Conservation (phyloP, 2,113 vertebrate genomes). For the Peromyscus polionotus region DNA sequence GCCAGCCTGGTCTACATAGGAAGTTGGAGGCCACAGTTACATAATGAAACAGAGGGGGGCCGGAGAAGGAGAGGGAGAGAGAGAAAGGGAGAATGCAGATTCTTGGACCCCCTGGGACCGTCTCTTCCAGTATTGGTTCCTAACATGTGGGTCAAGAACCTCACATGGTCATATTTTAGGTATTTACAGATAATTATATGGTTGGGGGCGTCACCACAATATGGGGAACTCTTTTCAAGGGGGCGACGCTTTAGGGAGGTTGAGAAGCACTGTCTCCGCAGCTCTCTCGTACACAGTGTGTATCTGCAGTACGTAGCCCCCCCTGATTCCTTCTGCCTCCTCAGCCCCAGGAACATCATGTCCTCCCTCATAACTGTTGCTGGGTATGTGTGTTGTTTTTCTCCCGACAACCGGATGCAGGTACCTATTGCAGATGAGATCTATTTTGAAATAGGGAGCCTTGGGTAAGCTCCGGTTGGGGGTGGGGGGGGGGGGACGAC, state of each 20-base stretch:
- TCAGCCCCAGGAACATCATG: neutral
- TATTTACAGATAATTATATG: neutral
- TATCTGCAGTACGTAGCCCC: fast-evolving
- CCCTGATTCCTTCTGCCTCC: neutral
- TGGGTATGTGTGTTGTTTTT: neutral
- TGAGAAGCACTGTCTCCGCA: neutral
- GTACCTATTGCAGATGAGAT: neutral
- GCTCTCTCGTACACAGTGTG: fast-evolving
- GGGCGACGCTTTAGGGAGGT: neutral
- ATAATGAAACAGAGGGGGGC: neutral
- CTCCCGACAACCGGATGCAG: neutral
- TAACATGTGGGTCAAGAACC: neutral
- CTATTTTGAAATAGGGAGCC: neutral
- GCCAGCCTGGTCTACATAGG: neutral
- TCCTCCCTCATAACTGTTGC: neutral
- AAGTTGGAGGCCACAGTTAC: neutral
- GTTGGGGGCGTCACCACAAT: neutral
- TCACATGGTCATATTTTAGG: no score
- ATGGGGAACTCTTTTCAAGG: neutral
- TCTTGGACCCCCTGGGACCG: neutral
- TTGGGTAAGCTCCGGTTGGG: neutral
- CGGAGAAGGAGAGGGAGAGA: fast-evolving
- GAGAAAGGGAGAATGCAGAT: no score
- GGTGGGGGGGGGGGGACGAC: neutral
- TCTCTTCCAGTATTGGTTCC: neutral